A percentile compares a stretch with the other conserved stretches of the same genome.
These are phyloP conservation scores for Zapus hudsonius DNA, from an alignment of 2,113 vertebrate genomes.

Conservation along the genomic window DNA sequence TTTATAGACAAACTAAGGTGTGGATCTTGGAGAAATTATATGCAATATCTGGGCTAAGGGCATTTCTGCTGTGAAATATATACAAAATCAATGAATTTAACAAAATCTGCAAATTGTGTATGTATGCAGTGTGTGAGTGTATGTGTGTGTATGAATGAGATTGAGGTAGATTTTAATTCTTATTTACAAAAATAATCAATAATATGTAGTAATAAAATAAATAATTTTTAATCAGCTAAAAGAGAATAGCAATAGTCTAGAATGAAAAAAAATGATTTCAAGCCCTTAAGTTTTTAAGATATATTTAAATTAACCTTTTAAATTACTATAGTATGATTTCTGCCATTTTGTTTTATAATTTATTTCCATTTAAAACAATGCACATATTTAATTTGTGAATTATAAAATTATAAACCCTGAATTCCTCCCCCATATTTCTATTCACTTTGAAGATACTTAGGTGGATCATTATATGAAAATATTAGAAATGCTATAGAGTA, in stretches of 20 bases:
- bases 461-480: neutral
- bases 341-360: neutral
- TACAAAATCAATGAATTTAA: neutral
- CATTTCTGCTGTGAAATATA: neutral
- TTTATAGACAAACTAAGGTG: neutral
- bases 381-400: neutral
- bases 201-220: neutral
- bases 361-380: neutral
- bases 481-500: neutral
- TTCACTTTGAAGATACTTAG: neutral
- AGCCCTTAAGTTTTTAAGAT: neutral
- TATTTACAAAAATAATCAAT: conserved; percentile 12
- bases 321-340: neutral
- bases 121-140: neutral
- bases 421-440: neutral
- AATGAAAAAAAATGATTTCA: neutral
- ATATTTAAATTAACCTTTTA: neutral
- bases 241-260: neutral
- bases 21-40: neutral
- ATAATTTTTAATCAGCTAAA: neutral
- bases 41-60: neutral
- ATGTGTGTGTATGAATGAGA: neutral
- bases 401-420: neutral
- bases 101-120: neutral
- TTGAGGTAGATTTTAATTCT: neutral